phyloP scores from a whole-genome alignment of 2,888 invertebrate genomes.

The Hipparchia semele region DNA sequence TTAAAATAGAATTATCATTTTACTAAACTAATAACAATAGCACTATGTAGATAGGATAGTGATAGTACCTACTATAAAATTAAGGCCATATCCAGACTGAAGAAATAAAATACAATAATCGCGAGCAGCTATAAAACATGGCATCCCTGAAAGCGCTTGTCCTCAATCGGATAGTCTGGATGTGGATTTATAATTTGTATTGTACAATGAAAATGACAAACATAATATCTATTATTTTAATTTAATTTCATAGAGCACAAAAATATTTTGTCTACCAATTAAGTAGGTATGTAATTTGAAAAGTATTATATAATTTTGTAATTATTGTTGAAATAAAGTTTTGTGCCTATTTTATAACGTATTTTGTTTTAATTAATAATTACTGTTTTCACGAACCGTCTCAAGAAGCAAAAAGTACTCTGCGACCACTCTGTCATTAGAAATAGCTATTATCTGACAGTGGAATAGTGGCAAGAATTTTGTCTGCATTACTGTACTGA shows the following conservation, averaged over 20 bases:
- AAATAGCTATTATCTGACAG: too few species aligned
- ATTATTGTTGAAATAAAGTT: conserved; percentile 76
- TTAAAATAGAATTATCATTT: conserved; percentile 1
- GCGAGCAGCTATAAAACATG: background rate
- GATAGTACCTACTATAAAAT: background rate
- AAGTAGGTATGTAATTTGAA: conserved; percentile 22
- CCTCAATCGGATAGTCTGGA: background rate
- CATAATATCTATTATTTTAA: background rate
- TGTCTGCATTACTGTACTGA: too few species aligned
- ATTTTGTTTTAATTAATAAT: conserved; percentile 4
- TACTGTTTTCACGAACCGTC: too few species aligned
- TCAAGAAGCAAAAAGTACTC: too few species aligned
- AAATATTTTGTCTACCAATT: conserved; percentile 32
- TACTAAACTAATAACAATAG: background rate
- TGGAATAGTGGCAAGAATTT: too few species aligned
- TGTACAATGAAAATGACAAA: background rate
- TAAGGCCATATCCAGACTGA: conserved; percentile 1
- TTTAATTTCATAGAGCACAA: conserved; percentile 40
- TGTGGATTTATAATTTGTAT: background rate
- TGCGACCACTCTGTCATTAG: too few species aligned
- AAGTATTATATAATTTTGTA: conserved; percentile 55
- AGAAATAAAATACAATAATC: background rate
- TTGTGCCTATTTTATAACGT: conserved; percentile 43
- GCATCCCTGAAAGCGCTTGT: background rate
- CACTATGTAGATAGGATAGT: conserved; percentile 19